phyloP scores from a whole-genome alignment of 1,140 invertebrate genomes.

The Steinernema feltiae region DNA sequence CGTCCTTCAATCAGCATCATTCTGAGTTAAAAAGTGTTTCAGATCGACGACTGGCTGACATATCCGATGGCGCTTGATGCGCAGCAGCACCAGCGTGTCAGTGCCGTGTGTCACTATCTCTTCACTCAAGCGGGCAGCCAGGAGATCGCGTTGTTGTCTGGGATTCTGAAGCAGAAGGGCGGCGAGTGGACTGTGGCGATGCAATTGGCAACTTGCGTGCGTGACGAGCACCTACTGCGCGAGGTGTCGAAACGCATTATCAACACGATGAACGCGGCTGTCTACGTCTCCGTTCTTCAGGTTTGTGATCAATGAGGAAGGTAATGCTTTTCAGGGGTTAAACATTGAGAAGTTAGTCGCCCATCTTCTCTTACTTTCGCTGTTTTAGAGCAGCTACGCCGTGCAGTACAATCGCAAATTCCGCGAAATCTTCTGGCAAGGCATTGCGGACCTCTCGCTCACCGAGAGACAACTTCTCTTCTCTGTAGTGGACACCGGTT shows the following conservation, averaged over 20 bases:
- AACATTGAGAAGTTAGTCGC: too few relatives aligned
- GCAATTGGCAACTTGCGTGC: slow-evolving; percentile 52
- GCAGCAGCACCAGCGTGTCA: slow-evolving; percentile 55
- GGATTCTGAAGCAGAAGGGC: slow-evolving; percentile 41
- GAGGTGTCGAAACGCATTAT: slow-evolving; percentile 46
- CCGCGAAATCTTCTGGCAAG: slow-evolving; percentile 8
- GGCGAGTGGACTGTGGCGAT: slow-evolving; percentile 44
- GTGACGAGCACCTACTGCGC: slow-evolving; percentile 46
- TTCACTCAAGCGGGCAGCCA: slow-evolving; percentile 44
- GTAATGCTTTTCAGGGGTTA: too few relatives aligned
- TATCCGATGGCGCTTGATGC: slow-evolving; percentile 42
- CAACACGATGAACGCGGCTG: slow-evolving; percentile 47
- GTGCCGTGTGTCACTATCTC: slow-evolving; percentile 54
- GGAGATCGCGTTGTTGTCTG: slow-evolving; percentile 41
- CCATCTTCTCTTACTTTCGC: too few relatives aligned
- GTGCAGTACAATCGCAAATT: not conserved
- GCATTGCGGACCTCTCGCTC: not conserved
- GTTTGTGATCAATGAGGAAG: slow-evolving; percentile 6
- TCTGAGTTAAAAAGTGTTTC: not conserved
- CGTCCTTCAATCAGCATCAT: not conserved
- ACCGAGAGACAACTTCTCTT: not conserved
- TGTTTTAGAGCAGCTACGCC: slow-evolving; percentile 1
- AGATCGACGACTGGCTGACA: slow-evolving; percentile 47
- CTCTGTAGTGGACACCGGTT: not conserved
- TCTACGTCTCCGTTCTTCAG: slow-evolving; percentile 49